These are phyloP conservation scores for Mus spretus DNA, from an alignment of 2,797 vertebrate genomes.

Conservation along the genomic window DNA sequence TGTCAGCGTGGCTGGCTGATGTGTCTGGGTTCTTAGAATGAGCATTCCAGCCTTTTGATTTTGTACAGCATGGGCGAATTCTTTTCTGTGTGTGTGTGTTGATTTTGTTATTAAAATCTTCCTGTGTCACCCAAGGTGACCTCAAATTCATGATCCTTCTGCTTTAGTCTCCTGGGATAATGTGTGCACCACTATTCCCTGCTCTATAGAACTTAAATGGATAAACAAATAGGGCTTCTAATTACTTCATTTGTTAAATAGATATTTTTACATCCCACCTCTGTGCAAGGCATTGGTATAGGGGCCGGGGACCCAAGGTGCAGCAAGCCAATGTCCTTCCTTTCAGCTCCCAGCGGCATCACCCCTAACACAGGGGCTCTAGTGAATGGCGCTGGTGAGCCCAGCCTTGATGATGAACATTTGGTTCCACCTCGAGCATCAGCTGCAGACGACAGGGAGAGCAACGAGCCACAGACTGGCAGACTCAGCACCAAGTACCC, in stretches of 20 bases:
- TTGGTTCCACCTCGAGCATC: not conserved
- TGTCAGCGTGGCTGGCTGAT: not conserved
- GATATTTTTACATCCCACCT: not conserved
- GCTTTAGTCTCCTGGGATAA: not conserved
- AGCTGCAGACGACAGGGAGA: not conserved
- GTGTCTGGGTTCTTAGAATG: not conserved
- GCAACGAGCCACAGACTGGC: not conserved
- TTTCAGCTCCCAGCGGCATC: not conserved
- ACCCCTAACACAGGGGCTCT: not conserved
- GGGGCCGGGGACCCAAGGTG: not conserved
- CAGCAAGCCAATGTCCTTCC: not conserved
- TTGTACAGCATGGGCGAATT: not conserved
- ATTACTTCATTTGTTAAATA: not conserved
- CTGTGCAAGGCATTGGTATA: not conserved
- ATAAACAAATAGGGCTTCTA: not conserved
- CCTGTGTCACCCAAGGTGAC: not conserved
- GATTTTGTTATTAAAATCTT: not conserved
- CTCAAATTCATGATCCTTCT: not conserved
- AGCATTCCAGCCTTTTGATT: not conserved
- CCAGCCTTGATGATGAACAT: not conserved
- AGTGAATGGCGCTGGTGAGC: not conserved
- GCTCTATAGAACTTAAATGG: not conserved
- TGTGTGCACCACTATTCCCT: not conserved
- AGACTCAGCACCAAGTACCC: not conserved
- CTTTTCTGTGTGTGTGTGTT: not conserved